These are phyloP conservation scores for Apamea crenata DNA, from an alignment of 2,888 invertebrate genomes.

Conservation along the genomic window DNA sequence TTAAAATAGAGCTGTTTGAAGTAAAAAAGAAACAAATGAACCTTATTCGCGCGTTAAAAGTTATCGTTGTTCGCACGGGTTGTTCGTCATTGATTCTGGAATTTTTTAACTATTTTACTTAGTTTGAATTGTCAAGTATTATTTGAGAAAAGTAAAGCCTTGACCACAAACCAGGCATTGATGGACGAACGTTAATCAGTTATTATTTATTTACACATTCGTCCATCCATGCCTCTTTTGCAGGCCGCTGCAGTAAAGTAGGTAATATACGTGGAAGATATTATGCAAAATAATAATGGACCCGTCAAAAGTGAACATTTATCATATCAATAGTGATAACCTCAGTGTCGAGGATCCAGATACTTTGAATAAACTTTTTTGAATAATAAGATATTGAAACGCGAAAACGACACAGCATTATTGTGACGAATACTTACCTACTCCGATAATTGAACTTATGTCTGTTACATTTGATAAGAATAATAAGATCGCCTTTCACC, in stretches of 20 bases:
- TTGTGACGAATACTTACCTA: not conserved
- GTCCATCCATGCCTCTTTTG: not conserved
- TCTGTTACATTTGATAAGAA: not conserved
- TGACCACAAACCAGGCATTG: no score
- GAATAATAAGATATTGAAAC: not conserved
- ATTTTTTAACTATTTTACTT: no score
- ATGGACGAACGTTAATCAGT: no score
- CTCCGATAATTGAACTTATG: no score
- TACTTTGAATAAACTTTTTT: not conserved
- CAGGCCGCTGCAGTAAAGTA: not conserved
- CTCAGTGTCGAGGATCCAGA: conserved; percentile 27
- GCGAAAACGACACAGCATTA: not conserved
- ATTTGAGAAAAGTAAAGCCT: no score
- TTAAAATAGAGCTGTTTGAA: no score
- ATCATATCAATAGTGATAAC: conserved; percentile 24
- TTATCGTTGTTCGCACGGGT: no score
- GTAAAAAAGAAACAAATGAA: no score
- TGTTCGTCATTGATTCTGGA: no score
- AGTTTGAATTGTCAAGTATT: no score
- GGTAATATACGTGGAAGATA: not conserved
- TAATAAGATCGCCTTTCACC: not conserved
- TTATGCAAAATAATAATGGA: not conserved
- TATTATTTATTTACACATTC: not conserved
- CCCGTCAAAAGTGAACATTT: no score
- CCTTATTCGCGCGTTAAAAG: no score